A percentile compares a stretch with the other conserved stretches of the same genome.
Conservation (phyloP, 2,888 invertebrate species). For the Metallyticus violacea region DNA sequence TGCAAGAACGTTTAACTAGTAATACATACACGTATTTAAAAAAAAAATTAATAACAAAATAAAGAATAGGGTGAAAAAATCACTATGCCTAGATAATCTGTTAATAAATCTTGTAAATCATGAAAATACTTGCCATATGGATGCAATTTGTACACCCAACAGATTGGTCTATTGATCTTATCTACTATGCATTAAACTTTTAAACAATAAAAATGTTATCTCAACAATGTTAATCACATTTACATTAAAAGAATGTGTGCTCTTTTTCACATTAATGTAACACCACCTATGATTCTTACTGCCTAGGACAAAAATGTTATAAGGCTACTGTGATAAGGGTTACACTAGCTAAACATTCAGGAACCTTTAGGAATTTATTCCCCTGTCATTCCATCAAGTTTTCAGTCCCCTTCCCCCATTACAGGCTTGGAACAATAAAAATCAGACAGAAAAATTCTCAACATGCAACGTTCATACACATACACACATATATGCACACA, state of each 20-base stretch:
- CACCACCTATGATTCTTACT: background rate
- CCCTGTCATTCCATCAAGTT: background rate
- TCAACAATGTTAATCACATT: background rate
- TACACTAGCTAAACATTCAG: background rate
- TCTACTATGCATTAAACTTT: background rate
- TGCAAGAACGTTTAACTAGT: background rate
- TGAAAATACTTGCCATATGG: background rate
- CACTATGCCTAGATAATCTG: background rate
- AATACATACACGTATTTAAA: background rate
- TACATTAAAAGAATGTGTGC: background rate
- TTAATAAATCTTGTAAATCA: background rate
- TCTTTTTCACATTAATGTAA: background rate
- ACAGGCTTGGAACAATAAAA: background rate
- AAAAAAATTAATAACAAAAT: background rate
- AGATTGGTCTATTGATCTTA: background rate
- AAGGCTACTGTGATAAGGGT: constrained; percentile 5
- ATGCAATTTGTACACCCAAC: background rate
- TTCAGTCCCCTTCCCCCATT: background rate
- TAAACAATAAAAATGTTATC: background rate
- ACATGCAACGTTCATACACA: background rate
- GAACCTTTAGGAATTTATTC: background rate
- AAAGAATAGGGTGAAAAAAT: background rate
- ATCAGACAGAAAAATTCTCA: background rate
- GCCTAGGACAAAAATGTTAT: background rate
- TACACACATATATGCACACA: background rate